Evolutionary conservation across 2,888 invertebrate genomes (phyloP).

Genomic region (Dicranocentrus wangi): DNA sequence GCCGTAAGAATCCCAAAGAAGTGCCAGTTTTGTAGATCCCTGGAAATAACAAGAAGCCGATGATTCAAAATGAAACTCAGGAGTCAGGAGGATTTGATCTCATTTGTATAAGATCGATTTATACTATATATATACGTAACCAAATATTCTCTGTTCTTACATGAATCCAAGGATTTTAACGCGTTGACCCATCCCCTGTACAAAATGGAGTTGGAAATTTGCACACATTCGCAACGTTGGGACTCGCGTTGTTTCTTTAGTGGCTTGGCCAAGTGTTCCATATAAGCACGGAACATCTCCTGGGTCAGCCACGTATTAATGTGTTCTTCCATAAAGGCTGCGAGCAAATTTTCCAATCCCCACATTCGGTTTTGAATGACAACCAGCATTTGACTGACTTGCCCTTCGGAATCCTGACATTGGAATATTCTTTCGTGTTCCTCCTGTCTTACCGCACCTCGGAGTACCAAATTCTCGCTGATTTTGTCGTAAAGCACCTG

Average conservation of each 20-base stretch:
- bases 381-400: conserved; percentile 54
- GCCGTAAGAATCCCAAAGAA: conserved; percentile 62
- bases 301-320: conserved; percentile 58
- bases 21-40: conserved; percentile 66
- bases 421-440: conserved; percentile 59
- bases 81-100: too few relatives aligned
- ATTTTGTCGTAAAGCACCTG: conserved; percentile 63
- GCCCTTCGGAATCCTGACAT: conserved; percentile 24
- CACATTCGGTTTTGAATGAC: conserved; percentile 63
- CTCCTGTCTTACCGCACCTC: conserved; percentile 50
- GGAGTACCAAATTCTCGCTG: conserved; percentile 53
- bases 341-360: conserved; percentile 64
- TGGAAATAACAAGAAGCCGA: conserved; percentile 17
- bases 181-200: conserved; percentile 52
- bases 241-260: conserved; percentile 56
- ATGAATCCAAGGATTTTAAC: conserved; percentile 55
- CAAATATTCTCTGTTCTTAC: conserved; percentile 31
- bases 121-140: too few relatives aligned
- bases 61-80: too few relatives aligned
- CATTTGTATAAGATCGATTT: too few relatives aligned
- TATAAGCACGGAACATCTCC: conserved; percentile 64
- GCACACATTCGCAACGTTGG: conserved; percentile 55
- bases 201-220: conserved; percentile 38
- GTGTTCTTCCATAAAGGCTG: conserved; percentile 59
- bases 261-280: conserved; percentile 62